Percentiles rank a stretch among this genome's conserved stretches.
Evolutionary conservation across 2,888 invertebrate species (phyloP).

Genomic region (Ophioninae sp.): DNA sequence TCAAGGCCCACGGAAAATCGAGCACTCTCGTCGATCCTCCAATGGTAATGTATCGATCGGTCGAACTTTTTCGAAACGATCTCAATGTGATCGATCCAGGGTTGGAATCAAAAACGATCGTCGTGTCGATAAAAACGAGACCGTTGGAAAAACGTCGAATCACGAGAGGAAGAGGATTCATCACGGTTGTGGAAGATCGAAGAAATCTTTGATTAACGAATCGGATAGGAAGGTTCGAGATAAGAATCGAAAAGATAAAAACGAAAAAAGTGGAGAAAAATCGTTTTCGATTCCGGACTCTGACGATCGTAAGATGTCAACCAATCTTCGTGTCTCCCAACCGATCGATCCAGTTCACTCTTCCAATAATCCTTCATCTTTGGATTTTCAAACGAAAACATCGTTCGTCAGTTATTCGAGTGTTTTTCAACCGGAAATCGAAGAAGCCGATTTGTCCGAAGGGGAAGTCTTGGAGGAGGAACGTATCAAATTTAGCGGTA

Average conservation of each 20-base stretch:
- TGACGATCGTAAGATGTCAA: neutral
- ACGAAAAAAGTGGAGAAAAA: constrained; percentile 10
- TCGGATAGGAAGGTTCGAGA: neutral
- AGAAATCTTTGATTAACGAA: constrained; percentile 1
- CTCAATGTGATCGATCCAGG: neutral
- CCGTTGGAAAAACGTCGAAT: neutral
- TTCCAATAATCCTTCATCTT: constrained; percentile 16
- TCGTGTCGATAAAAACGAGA: constrained; percentile 10
- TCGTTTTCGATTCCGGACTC: neutral
- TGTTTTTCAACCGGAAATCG: constrained; percentile 6
- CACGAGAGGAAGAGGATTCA: neutral
- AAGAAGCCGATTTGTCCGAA: constrained; percentile 10
- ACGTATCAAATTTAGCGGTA: constrained; percentile 37
- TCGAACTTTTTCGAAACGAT: constrained; percentile 23
- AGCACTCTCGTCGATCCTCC: constrained; percentile 14
- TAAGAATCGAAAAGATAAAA: neutral
- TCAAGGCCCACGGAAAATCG: neutral
- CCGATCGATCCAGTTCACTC: constrained; percentile 1
- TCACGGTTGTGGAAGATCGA: neutral
- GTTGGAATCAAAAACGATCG: neutral
- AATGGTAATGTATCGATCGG: constrained; percentile 18
- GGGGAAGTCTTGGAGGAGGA: neutral
- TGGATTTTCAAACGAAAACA: constrained; percentile 13
- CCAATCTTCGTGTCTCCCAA: constrained; percentile 6
- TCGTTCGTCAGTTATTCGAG: constrained; percentile 37